phyloP scores from a whole-genome alignment of 1,140 invertebrate species.

The Drosophila ercepeae region DNA sequence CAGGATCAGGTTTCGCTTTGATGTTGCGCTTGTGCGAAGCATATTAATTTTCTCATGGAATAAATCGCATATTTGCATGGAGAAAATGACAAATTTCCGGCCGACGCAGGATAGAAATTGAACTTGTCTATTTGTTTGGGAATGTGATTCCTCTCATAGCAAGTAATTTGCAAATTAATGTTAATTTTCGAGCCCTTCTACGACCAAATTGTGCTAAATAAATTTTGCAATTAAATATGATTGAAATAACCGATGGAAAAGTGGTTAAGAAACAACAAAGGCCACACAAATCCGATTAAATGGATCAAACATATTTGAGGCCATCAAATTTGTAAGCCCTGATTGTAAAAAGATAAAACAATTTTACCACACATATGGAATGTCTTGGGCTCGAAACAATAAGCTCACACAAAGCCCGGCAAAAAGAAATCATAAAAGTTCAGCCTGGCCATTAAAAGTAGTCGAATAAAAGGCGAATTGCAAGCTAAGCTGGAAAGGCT shows the following conservation, averaged over 20 bases:
- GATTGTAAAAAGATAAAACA: slow-evolving; percentile 16
- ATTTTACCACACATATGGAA: not conserved
- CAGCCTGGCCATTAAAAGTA: slow-evolving; percentile 44
- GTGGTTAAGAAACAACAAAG: not conserved
- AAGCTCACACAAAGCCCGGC: slow-evolving; percentile 23
- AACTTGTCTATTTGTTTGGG: slow-evolving; percentile 19
- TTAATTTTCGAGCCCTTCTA: slow-evolving; percentile 8
- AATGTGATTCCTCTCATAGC: slow-evolving; percentile 2
- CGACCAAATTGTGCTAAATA: not conserved
- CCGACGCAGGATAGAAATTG: not conserved
- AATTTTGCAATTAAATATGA: not conserved
- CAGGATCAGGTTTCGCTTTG: slow-evolving; percentile 13
- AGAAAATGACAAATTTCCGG: slow-evolving; percentile 35
- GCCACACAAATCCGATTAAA: not conserved
- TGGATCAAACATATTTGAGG: slow-evolving; percentile 19
- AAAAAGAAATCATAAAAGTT: slow-evolving; percentile 46
- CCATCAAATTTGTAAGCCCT: slow-evolving; percentile 36
- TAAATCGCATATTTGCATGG: slow-evolving; percentile 18
- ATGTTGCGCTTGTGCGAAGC: slow-evolving; percentile 4
- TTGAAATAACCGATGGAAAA: not conserved
- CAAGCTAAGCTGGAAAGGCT: slow-evolving; percentile 48
- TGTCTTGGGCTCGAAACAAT: slow-evolving; percentile 36
- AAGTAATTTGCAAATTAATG: slow-evolving; percentile 23
- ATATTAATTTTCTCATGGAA: slow-evolving; percentile 22
- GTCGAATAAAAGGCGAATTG: slow-evolving; percentile 40